phyloP scores from a whole-genome alignment of 2,888 invertebrate species.

The Ormia ochracea region DNA sequence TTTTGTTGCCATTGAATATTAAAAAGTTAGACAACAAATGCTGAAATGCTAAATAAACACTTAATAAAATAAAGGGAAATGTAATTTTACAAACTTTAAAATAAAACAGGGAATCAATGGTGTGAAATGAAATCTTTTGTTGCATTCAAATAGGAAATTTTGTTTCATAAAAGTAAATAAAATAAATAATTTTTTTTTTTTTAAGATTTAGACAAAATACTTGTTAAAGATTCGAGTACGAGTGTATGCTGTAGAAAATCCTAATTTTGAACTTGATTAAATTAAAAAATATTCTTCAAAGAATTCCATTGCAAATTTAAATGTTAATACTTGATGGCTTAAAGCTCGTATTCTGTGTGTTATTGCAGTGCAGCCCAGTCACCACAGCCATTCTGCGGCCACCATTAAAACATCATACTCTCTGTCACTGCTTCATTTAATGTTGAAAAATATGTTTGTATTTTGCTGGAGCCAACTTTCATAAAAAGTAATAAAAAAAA shows the following conservation, averaged over 20 bases:
- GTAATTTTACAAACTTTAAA: background rate
- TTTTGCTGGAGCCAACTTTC: background rate
- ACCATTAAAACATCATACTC: background rate
- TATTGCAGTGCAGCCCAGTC: background rate
- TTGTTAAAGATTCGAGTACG: background rate
- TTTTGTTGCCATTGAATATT: background rate
- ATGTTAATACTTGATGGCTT: background rate
- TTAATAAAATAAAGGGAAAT: conserved; percentile 8
- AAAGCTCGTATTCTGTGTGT: background rate
- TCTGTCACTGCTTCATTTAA: background rate
- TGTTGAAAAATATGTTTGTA: background rate
- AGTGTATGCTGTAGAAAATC: background rate
- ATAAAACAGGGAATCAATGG: background rate
- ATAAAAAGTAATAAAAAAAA: background rate
- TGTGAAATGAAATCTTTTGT: background rate
- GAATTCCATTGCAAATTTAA: background rate
- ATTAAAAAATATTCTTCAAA: background rate
- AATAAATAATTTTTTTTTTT: background rate
- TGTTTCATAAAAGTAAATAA: background rate
- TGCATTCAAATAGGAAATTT: background rate
- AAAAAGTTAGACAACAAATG: background rate
- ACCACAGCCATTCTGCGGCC: background rate
- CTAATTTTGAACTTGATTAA: background rate
- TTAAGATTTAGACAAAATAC: background rate
- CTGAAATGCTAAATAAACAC: conserved; percentile 14